Conservation (phyloP, 2,888 invertebrate species). For the Tiliacea citrago region DNA sequence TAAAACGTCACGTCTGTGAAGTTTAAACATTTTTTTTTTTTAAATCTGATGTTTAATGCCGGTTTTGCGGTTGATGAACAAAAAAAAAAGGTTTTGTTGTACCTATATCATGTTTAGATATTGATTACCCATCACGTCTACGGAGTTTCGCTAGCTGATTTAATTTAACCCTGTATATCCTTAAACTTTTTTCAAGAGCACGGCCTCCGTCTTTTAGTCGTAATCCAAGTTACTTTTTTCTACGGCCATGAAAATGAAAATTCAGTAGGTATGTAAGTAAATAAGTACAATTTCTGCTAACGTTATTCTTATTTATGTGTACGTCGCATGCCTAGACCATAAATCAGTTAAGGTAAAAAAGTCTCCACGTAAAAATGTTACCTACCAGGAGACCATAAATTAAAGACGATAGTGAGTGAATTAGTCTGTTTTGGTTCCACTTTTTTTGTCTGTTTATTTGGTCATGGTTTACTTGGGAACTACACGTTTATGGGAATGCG, state of each 20-base stretch:
- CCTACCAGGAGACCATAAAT: slow-evolving; percentile 58
- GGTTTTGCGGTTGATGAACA: too few species aligned
- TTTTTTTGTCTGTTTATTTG: slow-evolving; percentile 47
- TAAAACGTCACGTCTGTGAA: too few species aligned
- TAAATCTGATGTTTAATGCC: too few species aligned
- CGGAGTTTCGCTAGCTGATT: not conserved
- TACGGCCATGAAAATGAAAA: slow-evolving; percentile 2
- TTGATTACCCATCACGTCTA: not conserved
- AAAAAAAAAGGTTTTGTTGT: too few species aligned
- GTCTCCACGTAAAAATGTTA: slow-evolving; percentile 45
- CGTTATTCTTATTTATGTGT: slow-evolving; percentile 55
- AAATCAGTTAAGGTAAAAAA: slow-evolving; percentile 63
- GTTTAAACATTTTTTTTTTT: too few species aligned
- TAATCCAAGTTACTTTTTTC: not conserved
- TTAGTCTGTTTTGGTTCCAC: slow-evolving; percentile 58
- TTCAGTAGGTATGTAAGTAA: slow-evolving; percentile 7
- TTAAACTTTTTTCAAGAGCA: too few species aligned
- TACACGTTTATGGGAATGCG: slow-evolving; percentile 20
- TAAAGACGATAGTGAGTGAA: slow-evolving; percentile 59
- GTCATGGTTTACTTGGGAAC: slow-evolving; percentile 28
- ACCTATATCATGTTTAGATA: too few species aligned
- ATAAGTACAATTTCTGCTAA: slow-evolving; percentile 24
- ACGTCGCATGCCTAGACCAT: slow-evolving; percentile 46
- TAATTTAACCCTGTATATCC: not conserved
- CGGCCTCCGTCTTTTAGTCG: not conserved